Evolutionary conservation across 2,797 vertebrate species (phyloP).

Genomic region (Esox lucius): DNA sequence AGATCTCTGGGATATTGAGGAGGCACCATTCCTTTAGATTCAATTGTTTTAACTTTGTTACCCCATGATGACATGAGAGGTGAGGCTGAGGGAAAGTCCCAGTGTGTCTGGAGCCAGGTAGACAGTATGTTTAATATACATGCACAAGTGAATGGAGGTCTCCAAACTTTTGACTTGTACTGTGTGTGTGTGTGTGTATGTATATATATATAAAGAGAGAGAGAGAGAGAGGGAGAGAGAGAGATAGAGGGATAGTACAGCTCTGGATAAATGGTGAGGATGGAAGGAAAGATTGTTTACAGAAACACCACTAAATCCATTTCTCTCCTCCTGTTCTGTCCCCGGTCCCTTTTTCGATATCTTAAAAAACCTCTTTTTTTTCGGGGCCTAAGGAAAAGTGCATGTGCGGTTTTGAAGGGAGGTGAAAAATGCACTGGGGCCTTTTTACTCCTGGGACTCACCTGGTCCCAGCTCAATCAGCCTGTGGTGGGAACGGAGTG

Average conservation of each 20-base stretch:
- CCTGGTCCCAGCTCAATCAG: slow-evolving; percentile 24
- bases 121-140: not conserved
- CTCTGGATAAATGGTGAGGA: slow-evolving; percentile 1
- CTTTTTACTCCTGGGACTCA: slow-evolving; percentile 8
- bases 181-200: too few species aligned
- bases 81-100: slow-evolving; percentile 14
- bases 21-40: slow-evolving; percentile 36
- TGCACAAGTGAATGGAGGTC: not conserved
- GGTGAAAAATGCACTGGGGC: slow-evolving; percentile 7
- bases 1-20: slow-evolving; percentile 52
- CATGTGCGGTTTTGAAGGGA: not conserved
- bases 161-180: too few species aligned
- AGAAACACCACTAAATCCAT: slow-evolving; percentile 12
- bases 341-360: slow-evolving; percentile 11
- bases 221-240: slow-evolving; percentile 3
- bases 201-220: not conserved
- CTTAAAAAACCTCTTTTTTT: not conserved
- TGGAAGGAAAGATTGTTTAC: not conserved
- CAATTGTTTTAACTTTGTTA: slow-evolving; percentile 17
- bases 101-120: slow-evolving; percentile 9
- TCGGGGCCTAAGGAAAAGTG: slow-evolving; percentile 2
- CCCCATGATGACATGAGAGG: slow-evolving; percentile 13
- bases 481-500: slow-evolving; percentile 4
- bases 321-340: not conserved
- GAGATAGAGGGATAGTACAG: not conserved